Evolutionary conservation across 2,888 invertebrate genomes (phyloP), one percentile per base, ranked within the genome.

Genomic region (Mimas tiliae): DNA sequence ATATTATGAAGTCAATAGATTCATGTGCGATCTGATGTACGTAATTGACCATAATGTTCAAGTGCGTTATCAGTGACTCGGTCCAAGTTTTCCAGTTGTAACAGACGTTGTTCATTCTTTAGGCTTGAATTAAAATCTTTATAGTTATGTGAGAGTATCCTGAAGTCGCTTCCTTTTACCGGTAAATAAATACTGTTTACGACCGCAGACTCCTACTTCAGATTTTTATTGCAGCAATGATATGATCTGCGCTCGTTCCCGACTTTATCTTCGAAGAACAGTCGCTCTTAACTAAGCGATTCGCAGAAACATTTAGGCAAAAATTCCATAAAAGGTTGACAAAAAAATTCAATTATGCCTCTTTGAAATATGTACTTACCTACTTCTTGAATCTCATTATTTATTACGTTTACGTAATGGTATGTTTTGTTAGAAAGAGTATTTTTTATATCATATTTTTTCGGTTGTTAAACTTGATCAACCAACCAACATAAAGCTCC

Each of bases 151-250:
- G 9, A 9, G 34, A 11, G 7, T 16, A 38, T 55, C 55, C 38
- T 34, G 9, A 38, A 38, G 11, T 2, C 8, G 38, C 19, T 55
- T 33, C n/a, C 34, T 6, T 55, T 55, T n/a, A n/a, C 51, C 21
- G 11, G 51, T 51, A 27, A 38, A 34, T 55, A 55, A 38, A 16
- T 55, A 34, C 34, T 8, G 16, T 55, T 55, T 38, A 55, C 34
- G 55, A 55, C 11, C 55, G 38, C 38, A 38, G 38, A 55, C 34
- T 55, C 55, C 53, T 38, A 55, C 38, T 55, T 16, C 11, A 38
- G 55, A 34, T 27, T 16, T 38, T 55, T 38, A 55, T 38, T 16
- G 55, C 38, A n/a, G 16, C 16, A 38, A 38, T 55, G 34, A 55
- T 55, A 55, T 16, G 55, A 55, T 55, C 55, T 38, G 19, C 9